A percentile compares a stretch with the other conserved stretches of the same genome.
These are phyloP conservation scores for Achatina immaculata DNA, from an alignment of 1,140 invertebrate species.

Conservation along the genomic window DNA sequence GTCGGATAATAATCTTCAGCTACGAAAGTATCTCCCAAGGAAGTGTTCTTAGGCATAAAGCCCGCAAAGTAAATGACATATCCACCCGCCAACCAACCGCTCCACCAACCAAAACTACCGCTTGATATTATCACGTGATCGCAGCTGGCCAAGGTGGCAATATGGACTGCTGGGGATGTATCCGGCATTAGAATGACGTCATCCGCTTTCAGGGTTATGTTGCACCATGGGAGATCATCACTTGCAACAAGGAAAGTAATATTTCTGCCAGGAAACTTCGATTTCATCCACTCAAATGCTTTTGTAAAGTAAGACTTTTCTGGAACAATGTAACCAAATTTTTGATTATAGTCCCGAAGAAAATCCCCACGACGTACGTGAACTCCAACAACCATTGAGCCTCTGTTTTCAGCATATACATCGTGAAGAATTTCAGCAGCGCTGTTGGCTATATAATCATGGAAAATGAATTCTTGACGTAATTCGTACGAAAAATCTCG, in stretches of 20 bases:
- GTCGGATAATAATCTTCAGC: background rate
- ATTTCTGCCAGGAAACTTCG: background rate
- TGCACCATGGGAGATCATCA: background rate
- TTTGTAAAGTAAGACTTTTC: background rate
- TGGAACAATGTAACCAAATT: background rate
- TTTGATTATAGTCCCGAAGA: no score
- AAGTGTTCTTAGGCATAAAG: background rate
- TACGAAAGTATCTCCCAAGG: background rate
- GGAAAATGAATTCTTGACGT: no score
- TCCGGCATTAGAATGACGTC: background rate
- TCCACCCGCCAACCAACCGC: background rate
- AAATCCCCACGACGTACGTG: background rate
- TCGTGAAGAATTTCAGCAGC: no score
- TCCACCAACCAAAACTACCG: background rate
- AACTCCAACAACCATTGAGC: no score
- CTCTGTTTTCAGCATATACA: no score
- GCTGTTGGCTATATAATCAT: no score
- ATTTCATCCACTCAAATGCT: background rate
- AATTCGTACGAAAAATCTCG: no score
- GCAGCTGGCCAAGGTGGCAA: background rate
- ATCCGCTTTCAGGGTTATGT: no score
- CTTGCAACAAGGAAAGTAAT: background rate
- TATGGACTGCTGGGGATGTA: background rate
- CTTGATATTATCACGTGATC: background rate
- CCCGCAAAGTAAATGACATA: slow-evolving; percentile 6